Base-by-base conservation (phyloP, 2,113 vertebrate genomes). In the Tonatia bakeri region DNA sequence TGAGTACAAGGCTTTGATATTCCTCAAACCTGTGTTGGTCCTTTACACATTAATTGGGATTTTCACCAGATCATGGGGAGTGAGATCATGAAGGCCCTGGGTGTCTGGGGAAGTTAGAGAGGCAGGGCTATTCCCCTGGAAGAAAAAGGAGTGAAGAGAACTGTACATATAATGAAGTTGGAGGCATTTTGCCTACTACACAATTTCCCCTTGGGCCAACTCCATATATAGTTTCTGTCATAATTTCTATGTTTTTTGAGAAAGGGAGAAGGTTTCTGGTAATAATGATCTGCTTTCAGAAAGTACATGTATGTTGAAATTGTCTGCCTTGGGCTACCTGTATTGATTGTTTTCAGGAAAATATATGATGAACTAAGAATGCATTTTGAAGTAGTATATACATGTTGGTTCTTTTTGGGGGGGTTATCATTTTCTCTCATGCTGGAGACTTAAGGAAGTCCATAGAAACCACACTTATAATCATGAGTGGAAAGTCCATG, bases 271-370 rank as follows among this genome's bases (percentile, higher is more conserved):
- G 5, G 28, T 87, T 79, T 95, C 84, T 91, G 64, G 56, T 96
- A 96, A 95, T 96, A 94, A 95, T 93, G 82, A 83, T 96, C 85
- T 94, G 64, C 80, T 96, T 96, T 96, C 82, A 91, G 47, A 94
- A 94, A 86, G 11, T 87, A 72, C 52, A 89, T 80, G 67, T 69
- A 59, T 91, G 86, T 89, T 96, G 89, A 96, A 93, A 91, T 96
- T 92, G 64, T 83, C 88, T 70, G 72, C 95, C 93, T 94, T 12
- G 0, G 91, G 91, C 94, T 91, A 88, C 56, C 52, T 80, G 38
- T 83, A 61, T 96, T 94, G 96, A 98, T 96, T 94, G 65, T 85
- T 97, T 96, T 95, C 8, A 26, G 43, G 76, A 96, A 94, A 95
- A 94, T 47, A 19, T 86, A 33, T 88, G 61, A 83, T 76, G 17